A percentile compares a stretch with the other conserved stretches of the same genome.
Conservation (phyloP, 2,113 vertebrate species). For the Dissostichus mawsoni region DNA sequence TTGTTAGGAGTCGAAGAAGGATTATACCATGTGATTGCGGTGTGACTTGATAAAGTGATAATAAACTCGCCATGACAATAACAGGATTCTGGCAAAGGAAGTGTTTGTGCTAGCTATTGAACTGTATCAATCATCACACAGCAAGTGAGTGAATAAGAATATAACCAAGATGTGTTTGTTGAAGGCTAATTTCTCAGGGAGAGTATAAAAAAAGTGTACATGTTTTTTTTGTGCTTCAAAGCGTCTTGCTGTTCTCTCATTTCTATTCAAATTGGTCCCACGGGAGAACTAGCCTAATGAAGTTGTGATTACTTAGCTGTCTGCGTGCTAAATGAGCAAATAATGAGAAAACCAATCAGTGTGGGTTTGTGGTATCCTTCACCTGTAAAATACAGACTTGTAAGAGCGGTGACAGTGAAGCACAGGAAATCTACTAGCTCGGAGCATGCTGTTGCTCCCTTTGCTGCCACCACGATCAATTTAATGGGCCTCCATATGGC, state of each 20-base stretch:
- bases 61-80: slow-evolving; percentile 37
- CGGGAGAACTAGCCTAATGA: slow-evolving; percentile 48
- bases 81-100: slow-evolving; percentile 42
- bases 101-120: slow-evolving; percentile 35
- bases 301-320: slow-evolving; percentile 53
- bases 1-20: slow-evolving; percentile 27
- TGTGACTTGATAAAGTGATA: slow-evolving; percentile 13
- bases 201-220: not conserved
- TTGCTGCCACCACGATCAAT: slow-evolving; percentile 53
- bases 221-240: slow-evolving; percentile 11
- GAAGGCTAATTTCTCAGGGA: slow-evolving; percentile 26
- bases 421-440: slow-evolving; percentile 38
- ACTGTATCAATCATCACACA: slow-evolving; percentile 27
- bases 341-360: slow-evolving; percentile 52
- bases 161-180: slow-evolving; percentile 43
- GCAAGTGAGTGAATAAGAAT: slow-evolving; percentile 41
- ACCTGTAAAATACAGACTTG: slow-evolving; percentile 46
- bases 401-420: slow-evolving; percentile 28
- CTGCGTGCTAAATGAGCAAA: slow-evolving; percentile 38
- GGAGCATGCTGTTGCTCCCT: slow-evolving; percentile 30
- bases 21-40: not conserved
- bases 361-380: slow-evolving; percentile 10
- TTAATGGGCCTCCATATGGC: slow-evolving; percentile 61
- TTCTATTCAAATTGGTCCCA: slow-evolving; percentile 47
- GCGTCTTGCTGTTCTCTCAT: slow-evolving; percentile 7